Conservation (phyloP, 2,888 invertebrate species). For the Drosophila greeni region DNA sequence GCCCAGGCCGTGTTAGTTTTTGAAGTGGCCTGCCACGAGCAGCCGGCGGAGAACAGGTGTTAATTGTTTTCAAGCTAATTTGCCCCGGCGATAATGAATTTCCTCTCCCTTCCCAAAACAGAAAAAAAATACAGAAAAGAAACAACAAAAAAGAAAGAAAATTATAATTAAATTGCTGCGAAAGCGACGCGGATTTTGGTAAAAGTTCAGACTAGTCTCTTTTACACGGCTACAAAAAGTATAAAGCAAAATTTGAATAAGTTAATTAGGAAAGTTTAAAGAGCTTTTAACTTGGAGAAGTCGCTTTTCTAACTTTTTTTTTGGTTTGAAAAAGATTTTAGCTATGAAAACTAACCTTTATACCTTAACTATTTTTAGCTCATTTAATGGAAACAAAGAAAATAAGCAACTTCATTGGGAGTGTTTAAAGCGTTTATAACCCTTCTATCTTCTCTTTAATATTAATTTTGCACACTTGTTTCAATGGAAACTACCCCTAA, state of each 20-base stretch:
- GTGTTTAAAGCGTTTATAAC: neutral
- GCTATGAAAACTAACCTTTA: neutral
- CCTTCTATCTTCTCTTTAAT: neutral
- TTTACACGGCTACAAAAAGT: conserved; percentile 3
- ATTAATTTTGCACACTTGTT: neutral
- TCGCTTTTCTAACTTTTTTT: neutral
- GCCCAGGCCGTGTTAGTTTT: conserved; percentile 58
- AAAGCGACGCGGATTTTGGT: conserved; percentile 49
- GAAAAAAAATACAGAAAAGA: neutral
- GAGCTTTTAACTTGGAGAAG: neutral
- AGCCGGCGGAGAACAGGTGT: conserved; percentile 68
- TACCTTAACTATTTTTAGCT: neutral
- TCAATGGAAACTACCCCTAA: neutral
- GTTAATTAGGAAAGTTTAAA: conserved; percentile 4
- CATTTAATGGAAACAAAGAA: neutral
- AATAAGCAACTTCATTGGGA: too few relatives aligned
- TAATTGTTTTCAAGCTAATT: conserved; percentile 73
- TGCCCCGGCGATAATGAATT: conserved; percentile 64
- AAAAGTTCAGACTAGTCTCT: conserved; percentile 14
- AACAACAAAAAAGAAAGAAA: conserved; percentile 35
- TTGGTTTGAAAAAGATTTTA: neutral
- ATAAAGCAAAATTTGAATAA: neutral
- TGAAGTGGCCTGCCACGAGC: conserved; percentile 66
- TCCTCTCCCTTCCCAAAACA: conserved; percentile 5
- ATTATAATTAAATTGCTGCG: conserved; percentile 69